phyloP scores from a whole-genome alignment of 2,888 invertebrate species.

The Cryptocephalus moraei region DNA sequence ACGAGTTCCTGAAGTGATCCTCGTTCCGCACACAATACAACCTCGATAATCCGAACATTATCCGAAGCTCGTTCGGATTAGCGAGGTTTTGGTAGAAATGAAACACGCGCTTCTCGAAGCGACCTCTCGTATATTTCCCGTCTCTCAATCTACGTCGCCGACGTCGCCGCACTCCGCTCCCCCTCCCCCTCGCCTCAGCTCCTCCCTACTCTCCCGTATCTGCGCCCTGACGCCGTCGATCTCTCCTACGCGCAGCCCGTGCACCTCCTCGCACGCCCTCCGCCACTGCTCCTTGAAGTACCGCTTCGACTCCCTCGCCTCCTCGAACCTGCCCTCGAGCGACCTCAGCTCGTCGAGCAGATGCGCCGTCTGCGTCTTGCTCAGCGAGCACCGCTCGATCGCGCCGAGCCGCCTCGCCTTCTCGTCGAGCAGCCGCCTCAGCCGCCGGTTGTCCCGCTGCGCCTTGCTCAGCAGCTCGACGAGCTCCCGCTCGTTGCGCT shows the following conservation, averaged over 20 bases:
- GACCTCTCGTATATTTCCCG: no score
- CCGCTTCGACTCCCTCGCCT: conserved; percentile 53
- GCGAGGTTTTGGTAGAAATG: no score
- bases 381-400: conserved; percentile 46
- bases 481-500: conserved; percentile 25
- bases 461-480: conserved; percentile 29
- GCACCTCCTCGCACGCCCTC: conserved; percentile 56
- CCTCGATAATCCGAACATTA: no score
- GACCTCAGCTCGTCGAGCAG: conserved; percentile 56
- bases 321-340: conserved; percentile 54
- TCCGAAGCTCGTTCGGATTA: no score
- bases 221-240: conserved; percentile 44
- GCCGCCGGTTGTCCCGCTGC: conserved; percentile 28
- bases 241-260: conserved; percentile 47
- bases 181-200: conserved; percentile 17
- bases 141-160: no score
- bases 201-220: conserved; percentile 38
- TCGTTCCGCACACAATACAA: no score
- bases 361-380: conserved; percentile 55
- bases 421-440: conserved; percentile 28
- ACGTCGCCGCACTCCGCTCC: no score
- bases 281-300: conserved; percentile 73
- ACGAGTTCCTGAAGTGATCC: no score
- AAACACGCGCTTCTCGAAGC: no score
- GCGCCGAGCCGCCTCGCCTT: conserved; percentile 34